Conservation (phyloP, 2,797 vertebrate genomes). For the Poeciliopsis turneri region DNA sequence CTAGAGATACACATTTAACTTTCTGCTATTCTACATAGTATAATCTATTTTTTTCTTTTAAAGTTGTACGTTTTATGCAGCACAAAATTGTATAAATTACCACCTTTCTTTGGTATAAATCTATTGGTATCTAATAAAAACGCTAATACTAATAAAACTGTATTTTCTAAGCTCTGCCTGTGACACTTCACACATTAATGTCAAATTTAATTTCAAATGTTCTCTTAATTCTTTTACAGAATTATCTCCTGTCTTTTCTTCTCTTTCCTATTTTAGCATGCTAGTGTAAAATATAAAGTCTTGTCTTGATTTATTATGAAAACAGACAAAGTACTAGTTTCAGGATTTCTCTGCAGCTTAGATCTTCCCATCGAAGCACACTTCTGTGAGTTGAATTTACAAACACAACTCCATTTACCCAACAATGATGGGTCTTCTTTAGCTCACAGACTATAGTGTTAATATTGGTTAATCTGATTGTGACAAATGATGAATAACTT, state of each 20-base stretch:
- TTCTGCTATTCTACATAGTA: not conserved
- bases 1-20: not conserved
- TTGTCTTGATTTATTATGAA: not conserved
- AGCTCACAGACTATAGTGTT: constrained; percentile 54
- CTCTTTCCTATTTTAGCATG: not conserved
- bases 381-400: not conserved
- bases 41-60: not conserved
- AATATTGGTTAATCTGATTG: constrained; percentile 76
- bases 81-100: too few relatives aligned
- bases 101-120: too few relatives aligned
- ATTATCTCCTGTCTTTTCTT: not conserved
- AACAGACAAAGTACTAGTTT: not conserved
- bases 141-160: not conserved
- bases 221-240: not conserved
- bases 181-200: not conserved
- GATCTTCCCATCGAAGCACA: not conserved
- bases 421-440: constrained; percentile 45
- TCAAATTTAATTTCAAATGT: not conserved
- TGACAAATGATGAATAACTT: constrained; percentile 80
- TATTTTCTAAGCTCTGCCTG: not conserved
- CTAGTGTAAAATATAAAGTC: not conserved
- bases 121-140: not conserved
- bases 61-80: not conserved
- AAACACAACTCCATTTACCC: constrained; percentile 28
- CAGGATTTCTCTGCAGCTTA: not conserved